Conservation (phyloP, 2,113 vertebrate species). For the Orthonyx spaldingii region DNA sequence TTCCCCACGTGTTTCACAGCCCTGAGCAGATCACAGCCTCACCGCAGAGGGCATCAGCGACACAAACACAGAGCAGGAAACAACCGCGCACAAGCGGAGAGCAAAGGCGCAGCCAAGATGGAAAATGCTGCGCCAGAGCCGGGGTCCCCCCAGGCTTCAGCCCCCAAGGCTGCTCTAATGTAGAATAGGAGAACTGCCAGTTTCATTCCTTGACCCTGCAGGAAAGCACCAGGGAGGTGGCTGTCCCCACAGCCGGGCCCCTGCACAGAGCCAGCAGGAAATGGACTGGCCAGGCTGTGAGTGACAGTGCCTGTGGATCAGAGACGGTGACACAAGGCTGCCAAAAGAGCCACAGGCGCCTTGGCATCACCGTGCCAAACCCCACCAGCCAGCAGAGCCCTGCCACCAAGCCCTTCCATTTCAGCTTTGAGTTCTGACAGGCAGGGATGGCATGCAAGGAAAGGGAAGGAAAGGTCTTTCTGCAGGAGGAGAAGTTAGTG, state of each 20-base stretch:
- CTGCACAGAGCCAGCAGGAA: neutral
- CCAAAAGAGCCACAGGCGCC: neutral
- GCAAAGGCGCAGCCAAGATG: neutral
- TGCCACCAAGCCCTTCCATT: neutral
- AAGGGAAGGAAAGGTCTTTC: neutral
- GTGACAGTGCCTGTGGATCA: rapidly evolving
- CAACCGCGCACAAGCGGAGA: rapidly evolving
- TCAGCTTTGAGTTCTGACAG: neutral
- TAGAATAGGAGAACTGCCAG: rapidly evolving
- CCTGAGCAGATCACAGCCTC: neutral
- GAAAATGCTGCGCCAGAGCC: neutral
- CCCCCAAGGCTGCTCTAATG: rapidly evolving
- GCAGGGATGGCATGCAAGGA: neutral
- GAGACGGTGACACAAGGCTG: neutral
- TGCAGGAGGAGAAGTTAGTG: neutral
- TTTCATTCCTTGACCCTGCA: neutral
- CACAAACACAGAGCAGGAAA: neutral
- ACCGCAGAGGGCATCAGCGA: neutral
- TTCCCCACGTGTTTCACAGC: neutral
- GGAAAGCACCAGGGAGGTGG: neutral
- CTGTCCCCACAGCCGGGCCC: rapidly evolving
- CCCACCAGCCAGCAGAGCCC: neutral
- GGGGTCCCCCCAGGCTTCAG: neutral
- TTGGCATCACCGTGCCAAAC: neutral
- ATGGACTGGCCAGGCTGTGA: rapidly evolving